Evolutionary conservation across 2,888 invertebrate species (phyloP), one percentile per base, ranked within the genome.

Genomic region (Lycaena phlaeas): DNA sequence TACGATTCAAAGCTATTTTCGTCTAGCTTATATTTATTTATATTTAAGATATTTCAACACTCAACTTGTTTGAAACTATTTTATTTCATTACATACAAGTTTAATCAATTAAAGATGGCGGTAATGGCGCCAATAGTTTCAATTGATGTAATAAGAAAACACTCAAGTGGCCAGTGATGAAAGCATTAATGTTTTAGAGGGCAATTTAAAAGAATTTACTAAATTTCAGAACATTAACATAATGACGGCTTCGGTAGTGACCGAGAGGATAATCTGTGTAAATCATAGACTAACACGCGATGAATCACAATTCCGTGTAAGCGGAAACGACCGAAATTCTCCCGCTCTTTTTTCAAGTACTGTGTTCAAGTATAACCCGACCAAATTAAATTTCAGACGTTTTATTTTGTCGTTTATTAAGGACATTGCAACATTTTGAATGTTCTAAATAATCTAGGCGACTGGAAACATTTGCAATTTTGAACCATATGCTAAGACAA

Each of bases 301-400:
- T 81, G 79, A 81, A 70, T 81, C 81, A 79, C 70, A 52, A 67
- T 77, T 76, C 76, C 70, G 65, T 73, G 79, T 77, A 78, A 77
- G 71, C 81, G 81, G 79, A 81, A 79, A 78, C 77, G 65, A 68
- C 74, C 61, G 63, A 77, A n/a, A 79, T 78, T 76, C 76, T 74
- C 59, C 51, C 56, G 53, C 66, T 68, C 58, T 56, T 75, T 76
- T 73, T 75, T 72, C 64, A 65, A n/a, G n/a, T n/a, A n/a, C n/a
- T n/a, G n/a, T n/a, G n/a, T n/a, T n/a, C n/a, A n/a, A 52, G 50
- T 68, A 61, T 65, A 66, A 72, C 48, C 66, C 72, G 67, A 53
- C 68, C 42, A 56, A 66, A 43, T 39, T 41, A 45, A 45, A 39
- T 38, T 38, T 7, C 22, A 22, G n/a, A n/a, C n/a, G n/a, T n/a